Conservation (phyloP, 2,113 vertebrate species). For the Galbula dea region DNA sequence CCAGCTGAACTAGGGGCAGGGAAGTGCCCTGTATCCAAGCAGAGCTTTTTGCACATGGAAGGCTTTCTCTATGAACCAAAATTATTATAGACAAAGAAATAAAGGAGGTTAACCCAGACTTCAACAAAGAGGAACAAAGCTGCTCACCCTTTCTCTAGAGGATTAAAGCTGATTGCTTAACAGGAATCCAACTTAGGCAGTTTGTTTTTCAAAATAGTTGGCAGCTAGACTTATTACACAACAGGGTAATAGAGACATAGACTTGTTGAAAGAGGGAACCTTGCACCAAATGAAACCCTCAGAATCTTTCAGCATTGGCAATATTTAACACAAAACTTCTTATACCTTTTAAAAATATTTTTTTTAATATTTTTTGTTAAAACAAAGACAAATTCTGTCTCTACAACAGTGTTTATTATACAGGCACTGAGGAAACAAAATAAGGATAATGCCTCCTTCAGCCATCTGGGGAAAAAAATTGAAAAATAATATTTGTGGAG, state of each 20-base stretch:
- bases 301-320: slow-evolving; percentile 17
- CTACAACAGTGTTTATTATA: background rate
- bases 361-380: background rate
- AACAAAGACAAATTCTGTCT: background rate
- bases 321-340: slow-evolving; percentile 18
- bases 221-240: slow-evolving; percentile 39
- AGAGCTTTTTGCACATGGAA: background rate
- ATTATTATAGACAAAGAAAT: background rate
- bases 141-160: slow-evolving; percentile 28
- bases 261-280: slow-evolving; percentile 55
- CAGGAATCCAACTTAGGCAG: slow-evolving; percentile 46
- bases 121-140: slow-evolving; percentile 29
- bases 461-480: background rate
- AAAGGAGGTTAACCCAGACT: background rate
- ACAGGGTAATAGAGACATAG: slow-evolving; percentile 20
- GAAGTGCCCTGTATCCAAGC: background rate
- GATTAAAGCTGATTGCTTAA: slow-evolving; percentile 58
- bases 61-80: background rate
- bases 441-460: background rate
- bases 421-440: background rate
- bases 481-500: background rate
- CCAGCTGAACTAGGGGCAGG: background rate
- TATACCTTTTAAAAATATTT: background rate
- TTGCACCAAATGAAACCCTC: slow-evolving; percentile 41
- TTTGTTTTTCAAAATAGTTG: slow-evolving; percentile 59